Evolutionary conservation across 2,797 vertebrate species (phyloP), one percentile per base, ranked within the genome.

Genomic region (Aeoliscus strigatus): DNA sequence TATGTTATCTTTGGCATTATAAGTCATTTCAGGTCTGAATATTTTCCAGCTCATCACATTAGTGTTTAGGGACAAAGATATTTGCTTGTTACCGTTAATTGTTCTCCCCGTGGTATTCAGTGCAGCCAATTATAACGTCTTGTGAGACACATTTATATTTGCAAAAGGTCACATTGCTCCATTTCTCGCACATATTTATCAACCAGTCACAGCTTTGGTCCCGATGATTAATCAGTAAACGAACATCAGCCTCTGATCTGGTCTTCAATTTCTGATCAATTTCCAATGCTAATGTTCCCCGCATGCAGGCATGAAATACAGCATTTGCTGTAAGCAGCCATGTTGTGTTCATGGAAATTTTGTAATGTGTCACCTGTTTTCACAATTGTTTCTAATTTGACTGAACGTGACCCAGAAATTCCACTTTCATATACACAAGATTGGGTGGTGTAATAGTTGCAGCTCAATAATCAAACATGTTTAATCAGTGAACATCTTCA

Each of bases 1-100:
- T n/a, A n/a, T n/a, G n/a, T n/a, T n/a, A n/a, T n/a, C n/a, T n/a
- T n/a, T n/a, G n/a, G n/a, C n/a, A n/a, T n/a, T n/a, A n/a, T n/a
- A n/a, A n/a, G n/a, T n/a, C n/a, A n/a, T n/a, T n/a, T n/a, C n/a
- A n/a, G n/a, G n/a, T n/a, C n/a, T n/a, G n/a, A n/a, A n/a, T n/a
- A n/a, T 59, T 41, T 18, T 2, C 10, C 12, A 54, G 40, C 58
- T 51, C 40, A 33, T 58, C 34, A 24, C 48, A 37, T 59, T 59
- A 47, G 48, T 75, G 70, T 82, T 74, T 49, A 49, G 61, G 59
- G 52, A 66, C 33, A 43, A 39, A 59, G 53, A 60, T 78, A 79
- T 72, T 78, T 69, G 71, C 70, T 77, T 79, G 70, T 80, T 81
- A 68, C 54, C 47, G 37, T 73, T 87, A 87, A 88, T 85, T 83